Percentiles rank a stretch among this genome's conserved stretches.
These are phyloP conservation scores for Ectropis grisescens DNA, from an alignment of 1,140 invertebrate genomes.

Conservation along the genomic window DNA sequence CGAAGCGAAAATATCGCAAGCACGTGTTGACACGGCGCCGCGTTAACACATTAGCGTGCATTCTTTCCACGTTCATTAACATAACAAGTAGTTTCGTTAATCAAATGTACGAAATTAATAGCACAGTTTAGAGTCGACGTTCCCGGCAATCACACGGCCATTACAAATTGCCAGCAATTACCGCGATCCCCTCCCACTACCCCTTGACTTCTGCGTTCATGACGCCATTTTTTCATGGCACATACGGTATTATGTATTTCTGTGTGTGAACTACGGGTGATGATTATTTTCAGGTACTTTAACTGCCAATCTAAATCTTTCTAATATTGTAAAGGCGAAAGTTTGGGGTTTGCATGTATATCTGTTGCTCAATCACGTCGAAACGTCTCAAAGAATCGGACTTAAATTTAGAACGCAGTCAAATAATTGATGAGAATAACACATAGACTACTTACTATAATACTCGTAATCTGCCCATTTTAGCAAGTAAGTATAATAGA, in stretches of 20 bases:
- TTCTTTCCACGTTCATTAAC: slow-evolving; percentile 66
- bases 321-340: too few species aligned
- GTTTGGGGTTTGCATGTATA: too few species aligned
- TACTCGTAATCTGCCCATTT: too few species aligned
- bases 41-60: slow-evolving; percentile 58
- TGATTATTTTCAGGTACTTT: too few species aligned
- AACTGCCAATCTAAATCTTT: too few species aligned
- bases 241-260: slow-evolving; percentile 23
- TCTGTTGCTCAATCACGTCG: too few species aligned
- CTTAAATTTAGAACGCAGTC: too few species aligned
- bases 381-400: too few species aligned
- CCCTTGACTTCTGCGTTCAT: slow-evolving; percentile 22
- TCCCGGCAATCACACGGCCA: slow-evolving; percentile 58
- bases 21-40: slow-evolving; percentile 59
- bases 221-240: slow-evolving; percentile 36
- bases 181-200: slow-evolving; percentile 38
- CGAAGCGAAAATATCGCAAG: slow-evolving; percentile 57
- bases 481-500: too few species aligned
- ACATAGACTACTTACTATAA: too few species aligned
- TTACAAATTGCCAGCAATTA: slow-evolving; percentile 68
- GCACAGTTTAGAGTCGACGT: slow-evolving; percentile 62
- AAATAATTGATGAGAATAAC: too few species aligned
- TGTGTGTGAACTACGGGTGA: too few species aligned
- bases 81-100: slow-evolving; percentile 70
- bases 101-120: slow-evolving; percentile 70